Conservation (phyloP, 2,888 invertebrate species). For the Lasioglossum lativentre region DNA sequence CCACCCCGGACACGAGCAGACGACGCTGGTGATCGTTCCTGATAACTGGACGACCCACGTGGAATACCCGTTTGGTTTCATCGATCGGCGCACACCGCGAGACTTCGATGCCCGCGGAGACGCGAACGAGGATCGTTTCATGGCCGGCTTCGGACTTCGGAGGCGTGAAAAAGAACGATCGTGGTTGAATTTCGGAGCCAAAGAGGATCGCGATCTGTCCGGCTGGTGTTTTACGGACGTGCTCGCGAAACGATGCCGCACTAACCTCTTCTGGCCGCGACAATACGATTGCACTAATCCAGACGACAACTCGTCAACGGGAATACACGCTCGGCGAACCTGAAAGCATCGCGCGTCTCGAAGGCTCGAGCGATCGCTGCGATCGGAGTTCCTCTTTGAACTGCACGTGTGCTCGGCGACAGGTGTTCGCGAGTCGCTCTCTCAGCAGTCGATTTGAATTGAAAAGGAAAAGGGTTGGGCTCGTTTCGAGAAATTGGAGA, state of each 20-base stretch:
- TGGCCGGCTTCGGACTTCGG: neutral
- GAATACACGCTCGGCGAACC: neutral
- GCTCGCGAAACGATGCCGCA: neutral
- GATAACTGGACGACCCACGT: neutral
- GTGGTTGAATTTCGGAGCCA: neutral
- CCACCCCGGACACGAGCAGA: neutral
- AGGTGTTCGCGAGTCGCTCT: slow-evolving; percentile 16
- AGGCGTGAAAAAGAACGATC: slow-evolving; percentile 17
- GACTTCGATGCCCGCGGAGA: slow-evolving; percentile 64
- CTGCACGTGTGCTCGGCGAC: slow-evolving; percentile 1
- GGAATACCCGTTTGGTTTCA: slow-evolving; percentile 23
- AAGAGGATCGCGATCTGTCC: neutral
- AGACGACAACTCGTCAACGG: neutral
- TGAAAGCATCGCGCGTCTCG: neutral
- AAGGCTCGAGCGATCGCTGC: neutral
- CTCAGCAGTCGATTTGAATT: neutral
- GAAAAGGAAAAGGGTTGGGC: slow-evolving; percentile 33
- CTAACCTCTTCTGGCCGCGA: neutral
- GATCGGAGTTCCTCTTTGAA: neutral
- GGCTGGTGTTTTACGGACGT: neutral
- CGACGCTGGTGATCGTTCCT: slow-evolving; percentile 9
- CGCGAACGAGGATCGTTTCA: slow-evolving; percentile 45
- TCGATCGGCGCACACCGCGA: slow-evolving; percentile 49
- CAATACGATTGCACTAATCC: neutral
- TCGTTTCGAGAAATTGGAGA: slow-evolving; percentile 43